Conservation (phyloP, 1,140 invertebrate genomes). For the Riptortus pedestris region DNA sequence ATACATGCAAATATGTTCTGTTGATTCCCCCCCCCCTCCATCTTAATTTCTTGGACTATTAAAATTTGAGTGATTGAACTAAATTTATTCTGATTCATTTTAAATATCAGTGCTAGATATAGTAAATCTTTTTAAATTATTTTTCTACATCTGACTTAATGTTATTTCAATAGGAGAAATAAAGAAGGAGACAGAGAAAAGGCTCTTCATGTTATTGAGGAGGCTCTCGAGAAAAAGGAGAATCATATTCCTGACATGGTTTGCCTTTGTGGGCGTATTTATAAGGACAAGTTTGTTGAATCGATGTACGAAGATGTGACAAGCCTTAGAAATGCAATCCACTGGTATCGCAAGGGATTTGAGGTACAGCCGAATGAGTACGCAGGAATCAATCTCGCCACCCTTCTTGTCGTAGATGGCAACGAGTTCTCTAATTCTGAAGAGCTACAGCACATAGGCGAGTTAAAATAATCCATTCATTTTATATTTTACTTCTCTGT, state of each 20-base stretch:
- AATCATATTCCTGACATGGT: constrained; percentile 93
- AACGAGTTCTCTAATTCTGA: constrained; percentile 87
- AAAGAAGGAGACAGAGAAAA: constrained; percentile 88
- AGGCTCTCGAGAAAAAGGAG: constrained; percentile 82
- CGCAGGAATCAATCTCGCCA: constrained; percentile 97
- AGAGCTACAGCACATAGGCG: constrained; percentile 78
- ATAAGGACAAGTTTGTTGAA: constrained; percentile 98
- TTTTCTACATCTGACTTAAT: constrained; percentile 29
- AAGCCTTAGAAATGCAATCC: constrained; percentile 83
- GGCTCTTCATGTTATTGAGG: constrained; percentile 81
- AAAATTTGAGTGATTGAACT: too few species aligned
- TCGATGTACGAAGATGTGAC: constrained; percentile 81
- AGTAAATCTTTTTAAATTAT: not conserved
- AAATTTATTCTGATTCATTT: too few species aligned
- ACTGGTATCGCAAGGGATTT: constrained; percentile 98
- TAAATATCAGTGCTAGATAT: too few species aligned
- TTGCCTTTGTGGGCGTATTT: constrained; percentile 96
- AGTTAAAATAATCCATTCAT: constrained; percentile 29
- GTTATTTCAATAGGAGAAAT: constrained; percentile 83
- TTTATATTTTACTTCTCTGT: constrained; percentile 21
- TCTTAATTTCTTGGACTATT: too few species aligned
- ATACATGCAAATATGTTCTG: too few species aligned
- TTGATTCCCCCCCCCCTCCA: too few species aligned
- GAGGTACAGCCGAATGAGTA: constrained; percentile 96
- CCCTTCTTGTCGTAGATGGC: constrained; percentile 91